These are phyloP conservation scores for Leucoma salicis DNA, from an alignment of 2,888 invertebrate genomes.

Conservation along the genomic window DNA sequence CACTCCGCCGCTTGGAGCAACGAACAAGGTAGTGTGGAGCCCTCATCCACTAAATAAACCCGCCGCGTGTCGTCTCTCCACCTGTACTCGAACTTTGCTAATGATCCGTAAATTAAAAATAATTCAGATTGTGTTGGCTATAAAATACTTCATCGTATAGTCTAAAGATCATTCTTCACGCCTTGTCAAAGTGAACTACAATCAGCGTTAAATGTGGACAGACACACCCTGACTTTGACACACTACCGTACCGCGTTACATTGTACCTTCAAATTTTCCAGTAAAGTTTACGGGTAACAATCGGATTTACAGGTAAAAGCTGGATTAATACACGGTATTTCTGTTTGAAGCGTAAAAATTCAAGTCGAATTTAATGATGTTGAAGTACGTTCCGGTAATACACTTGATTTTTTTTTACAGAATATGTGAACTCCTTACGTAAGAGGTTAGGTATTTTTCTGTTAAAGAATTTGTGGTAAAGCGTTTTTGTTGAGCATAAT, in stretches of 20 bases:
- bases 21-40: no score
- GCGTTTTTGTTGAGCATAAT: not conserved
- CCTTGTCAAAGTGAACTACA: constrained; percentile 21
- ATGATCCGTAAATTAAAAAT: no score
- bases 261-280: not conserved
- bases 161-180: not conserved
- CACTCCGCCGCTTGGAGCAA: no score
- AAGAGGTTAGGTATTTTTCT: not conserved
- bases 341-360: not conserved
- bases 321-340: not conserved
- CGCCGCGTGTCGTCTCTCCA: no score
- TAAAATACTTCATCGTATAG: not conserved
- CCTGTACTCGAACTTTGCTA: no score
- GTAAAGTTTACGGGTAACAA: not conserved
- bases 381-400: no score
- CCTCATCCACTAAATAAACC: no score
- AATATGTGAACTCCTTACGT: not conserved
- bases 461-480: not conserved
- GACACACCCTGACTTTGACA: constrained; percentile 1
- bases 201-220: constrained; percentile 17
- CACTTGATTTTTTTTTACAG: not conserved
- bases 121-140: not conserved
- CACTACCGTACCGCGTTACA: not conserved
- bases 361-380: not conserved
- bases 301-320: not conserved